Evolutionary conservation across 2,113 vertebrate genomes (phyloP).

Genomic region (Dendrocopos noguchii): DNA sequence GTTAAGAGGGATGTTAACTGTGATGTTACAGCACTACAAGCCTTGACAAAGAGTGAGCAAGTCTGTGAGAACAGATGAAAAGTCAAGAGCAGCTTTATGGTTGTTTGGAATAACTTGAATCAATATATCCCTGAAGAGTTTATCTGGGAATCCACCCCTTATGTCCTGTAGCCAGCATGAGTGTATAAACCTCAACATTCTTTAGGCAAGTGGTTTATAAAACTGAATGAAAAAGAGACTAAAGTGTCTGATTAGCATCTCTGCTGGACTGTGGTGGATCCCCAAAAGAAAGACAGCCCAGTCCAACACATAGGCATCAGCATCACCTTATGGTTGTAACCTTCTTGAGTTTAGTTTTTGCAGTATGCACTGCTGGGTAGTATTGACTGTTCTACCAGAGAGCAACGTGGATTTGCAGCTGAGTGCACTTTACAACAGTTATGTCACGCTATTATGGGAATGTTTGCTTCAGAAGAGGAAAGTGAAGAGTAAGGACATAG

Average conservation of each 20-base stretch:
- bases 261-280: neutral
- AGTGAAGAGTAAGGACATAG: neutral
- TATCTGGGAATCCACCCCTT: neutral
- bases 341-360: neutral
- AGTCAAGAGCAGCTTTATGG: neutral
- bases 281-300: neutral
- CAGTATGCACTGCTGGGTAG: neutral
- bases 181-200: neutral
- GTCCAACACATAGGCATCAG: fast-evolving
- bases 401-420: neutral
- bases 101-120: neutral
- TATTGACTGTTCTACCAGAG: neutral
- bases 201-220: neutral
- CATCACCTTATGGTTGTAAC: fast-evolving
- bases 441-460: fast-evolving
- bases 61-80: neutral
- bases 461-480: neutral
- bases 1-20: neutral
- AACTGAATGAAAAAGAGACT: neutral
- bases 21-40: neutral
- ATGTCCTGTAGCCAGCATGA: neutral
- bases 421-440: neutral
- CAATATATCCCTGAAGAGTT: neutral
- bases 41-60: neutral
- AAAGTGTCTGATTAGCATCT: neutral